A percentile compares a stretch with the other conserved stretches of the same genome.
These are phyloP conservation scores for Lepidurus packardi DNA, from an alignment of 1,140 invertebrate genomes.

Conservation along the genomic window DNA sequence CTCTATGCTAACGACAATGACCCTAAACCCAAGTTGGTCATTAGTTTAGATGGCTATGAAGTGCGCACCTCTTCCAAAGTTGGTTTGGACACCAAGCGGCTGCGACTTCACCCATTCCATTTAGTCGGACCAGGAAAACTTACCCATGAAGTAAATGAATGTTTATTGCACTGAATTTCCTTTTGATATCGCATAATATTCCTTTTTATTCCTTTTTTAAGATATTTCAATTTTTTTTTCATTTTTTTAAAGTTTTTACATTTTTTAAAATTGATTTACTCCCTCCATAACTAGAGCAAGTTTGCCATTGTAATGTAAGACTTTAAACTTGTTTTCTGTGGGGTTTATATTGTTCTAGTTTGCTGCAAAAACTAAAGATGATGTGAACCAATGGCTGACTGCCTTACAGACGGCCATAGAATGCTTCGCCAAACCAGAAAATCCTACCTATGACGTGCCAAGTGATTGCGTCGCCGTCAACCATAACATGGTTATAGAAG, in stretches of 20 bases:
- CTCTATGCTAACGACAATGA: constrained; percentile 29
- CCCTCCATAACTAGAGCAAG: too few relatives aligned
- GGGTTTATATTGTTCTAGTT: neutral
- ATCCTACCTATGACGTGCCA: constrained; percentile 6
- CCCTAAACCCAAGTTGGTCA: constrained; percentile 26
- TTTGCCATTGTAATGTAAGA: too few relatives aligned
- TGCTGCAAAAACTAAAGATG: neutral
- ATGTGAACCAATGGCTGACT: neutral
- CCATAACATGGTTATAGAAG: neutral
- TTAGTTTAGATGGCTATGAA: constrained; percentile 16
- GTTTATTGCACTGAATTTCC: neutral
- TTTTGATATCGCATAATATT: neutral
- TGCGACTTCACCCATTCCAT: constrained; percentile 2
- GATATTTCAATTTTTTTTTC: neutral
- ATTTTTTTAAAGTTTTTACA: neutral
- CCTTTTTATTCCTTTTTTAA: neutral
- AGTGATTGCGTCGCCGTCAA: neutral
- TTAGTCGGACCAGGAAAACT: constrained; percentile 1
- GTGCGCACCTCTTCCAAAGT: neutral
- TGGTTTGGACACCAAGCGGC: neutral
- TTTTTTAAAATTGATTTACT: too few relatives aligned
- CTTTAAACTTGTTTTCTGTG: too few relatives aligned
- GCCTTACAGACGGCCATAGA: neutral
- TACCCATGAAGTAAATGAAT: neutral
- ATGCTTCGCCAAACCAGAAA: neutral